A percentile compares a stretch with the other conserved stretches of the same genome.
These are phyloP conservation scores for Thomomys bottae DNA, from an alignment of 2,113 vertebrate species.

Conservation along the genomic window DNA sequence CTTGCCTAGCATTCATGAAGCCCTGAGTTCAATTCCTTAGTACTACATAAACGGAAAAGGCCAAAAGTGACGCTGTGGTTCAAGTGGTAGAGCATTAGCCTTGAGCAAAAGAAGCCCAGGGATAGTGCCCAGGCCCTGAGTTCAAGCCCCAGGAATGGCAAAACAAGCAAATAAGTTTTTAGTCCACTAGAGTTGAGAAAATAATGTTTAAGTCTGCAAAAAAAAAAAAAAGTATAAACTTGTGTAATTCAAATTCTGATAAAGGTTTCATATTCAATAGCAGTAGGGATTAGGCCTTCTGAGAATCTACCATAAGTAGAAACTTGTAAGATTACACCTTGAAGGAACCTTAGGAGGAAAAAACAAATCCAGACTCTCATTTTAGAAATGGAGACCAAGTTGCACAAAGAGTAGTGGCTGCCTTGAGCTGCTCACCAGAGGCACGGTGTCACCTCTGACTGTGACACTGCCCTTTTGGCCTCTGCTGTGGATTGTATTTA, in stretches of 20 bases:
- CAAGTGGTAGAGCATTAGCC: too few relatives aligned
- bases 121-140: too few relatives aligned
- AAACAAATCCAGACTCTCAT: neutral
- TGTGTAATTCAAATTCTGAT: neutral
- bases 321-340: neutral
- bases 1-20: too few relatives aligned
- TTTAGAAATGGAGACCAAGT: neutral
- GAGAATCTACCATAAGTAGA: neutral
- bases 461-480: neutral
- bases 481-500: neutral
- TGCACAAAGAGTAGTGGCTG: neutral
- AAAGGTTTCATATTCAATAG: neutral
- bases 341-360: neutral
- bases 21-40: too few relatives aligned
- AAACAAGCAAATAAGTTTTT: neutral
- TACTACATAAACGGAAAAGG: too few relatives aligned
- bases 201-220: neutral
- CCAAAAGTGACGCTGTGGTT: too few relatives aligned
- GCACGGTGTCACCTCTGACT: too few relatives aligned
- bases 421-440: rapidly evolving
- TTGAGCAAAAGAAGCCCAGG: too few relatives aligned
- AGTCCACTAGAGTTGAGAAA: neutral
- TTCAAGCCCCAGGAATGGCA: too few relatives aligned
- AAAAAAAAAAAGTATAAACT: neutral
- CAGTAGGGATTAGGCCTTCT: neutral